These are phyloP conservation scores for Thecocarcelia acutangulata DNA, from an alignment of 2,888 invertebrate genomes.

Conservation along the genomic window DNA sequence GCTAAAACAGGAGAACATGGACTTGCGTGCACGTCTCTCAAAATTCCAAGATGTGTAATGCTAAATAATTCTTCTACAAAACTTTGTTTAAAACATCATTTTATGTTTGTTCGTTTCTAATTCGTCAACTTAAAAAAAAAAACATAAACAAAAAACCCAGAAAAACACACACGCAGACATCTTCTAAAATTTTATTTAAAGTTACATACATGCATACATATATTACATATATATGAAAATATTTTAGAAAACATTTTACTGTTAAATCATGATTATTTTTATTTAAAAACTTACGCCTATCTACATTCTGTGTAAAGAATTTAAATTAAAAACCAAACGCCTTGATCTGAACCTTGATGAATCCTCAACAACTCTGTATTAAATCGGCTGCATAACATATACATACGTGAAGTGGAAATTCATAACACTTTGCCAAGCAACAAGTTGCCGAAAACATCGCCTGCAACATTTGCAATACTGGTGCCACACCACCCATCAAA, in stretches of 20 bases:
- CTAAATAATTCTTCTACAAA: conserved; percentile 69
- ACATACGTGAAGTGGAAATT: no score
- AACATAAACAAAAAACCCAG: no score
- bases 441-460: no score
- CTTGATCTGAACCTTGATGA: background rate
- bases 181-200: conserved; percentile 25
- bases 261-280: conserved; percentile 6
- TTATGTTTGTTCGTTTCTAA: conserved; percentile 41
- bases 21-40: conserved; percentile 93
- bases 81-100: conserved; percentile 32
- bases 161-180: background rate
- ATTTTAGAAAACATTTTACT: conserved; percentile 12
- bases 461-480: no score
- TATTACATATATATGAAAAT: no score
- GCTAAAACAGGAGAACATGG: conserved; percentile 94
- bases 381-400: no score
- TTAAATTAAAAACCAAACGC: no score
- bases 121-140: conserved; percentile 31
- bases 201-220: no score
- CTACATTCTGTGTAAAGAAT: no score
- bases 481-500: no score
- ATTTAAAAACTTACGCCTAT: background rate
- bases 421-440: no score
- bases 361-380: background rate
- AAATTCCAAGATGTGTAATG: conserved; percentile 90